phyloP scores from a whole-genome alignment of 2,888 invertebrate genomes.

The Drosophila dives region DNA sequence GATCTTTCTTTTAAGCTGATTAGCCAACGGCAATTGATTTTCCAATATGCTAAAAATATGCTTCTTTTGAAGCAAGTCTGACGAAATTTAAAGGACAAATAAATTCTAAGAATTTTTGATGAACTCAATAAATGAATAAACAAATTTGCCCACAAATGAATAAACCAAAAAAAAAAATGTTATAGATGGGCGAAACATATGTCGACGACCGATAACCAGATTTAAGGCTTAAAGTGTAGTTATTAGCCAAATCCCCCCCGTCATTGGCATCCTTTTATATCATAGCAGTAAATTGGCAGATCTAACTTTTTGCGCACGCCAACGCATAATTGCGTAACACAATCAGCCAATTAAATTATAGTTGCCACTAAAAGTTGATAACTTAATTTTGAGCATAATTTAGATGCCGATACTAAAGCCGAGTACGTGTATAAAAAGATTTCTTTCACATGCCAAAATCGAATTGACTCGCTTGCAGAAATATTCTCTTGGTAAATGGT shows the following conservation, averaged over 20 bases:
- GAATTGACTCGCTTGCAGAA: slow-evolving; percentile 45
- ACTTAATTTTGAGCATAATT: slow-evolving; percentile 52
- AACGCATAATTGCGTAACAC: slow-evolving; percentile 57
- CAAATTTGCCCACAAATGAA: neutral
- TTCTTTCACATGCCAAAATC: slow-evolving; percentile 20
- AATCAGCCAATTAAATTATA: slow-evolving; percentile 66
- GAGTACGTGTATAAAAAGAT: slow-evolving; percentile 33
- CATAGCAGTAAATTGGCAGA: slow-evolving; percentile 1
- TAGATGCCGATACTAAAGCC: slow-evolving; percentile 47
- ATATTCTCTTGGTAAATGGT: slow-evolving; percentile 13
- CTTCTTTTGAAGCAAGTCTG: neutral
- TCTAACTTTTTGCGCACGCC: slow-evolving; percentile 25
- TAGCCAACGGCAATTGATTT: neutral
- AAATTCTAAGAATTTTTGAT: neutral
- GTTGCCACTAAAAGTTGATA: slow-evolving; percentile 60
- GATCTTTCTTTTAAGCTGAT: neutral
- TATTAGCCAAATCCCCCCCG: slow-evolving; percentile 20
- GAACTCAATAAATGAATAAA: neutral
- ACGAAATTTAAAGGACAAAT: neutral
- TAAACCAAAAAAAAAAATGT: neutral
- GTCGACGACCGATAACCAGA: neutral
- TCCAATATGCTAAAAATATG: too few relatives aligned
- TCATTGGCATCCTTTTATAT: slow-evolving; percentile 21
- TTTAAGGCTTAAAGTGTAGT: neutral
- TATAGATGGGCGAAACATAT: neutral